Evolutionary conservation across 2,113 vertebrate species (phyloP).

Genomic region (Bos taurus): DNA sequence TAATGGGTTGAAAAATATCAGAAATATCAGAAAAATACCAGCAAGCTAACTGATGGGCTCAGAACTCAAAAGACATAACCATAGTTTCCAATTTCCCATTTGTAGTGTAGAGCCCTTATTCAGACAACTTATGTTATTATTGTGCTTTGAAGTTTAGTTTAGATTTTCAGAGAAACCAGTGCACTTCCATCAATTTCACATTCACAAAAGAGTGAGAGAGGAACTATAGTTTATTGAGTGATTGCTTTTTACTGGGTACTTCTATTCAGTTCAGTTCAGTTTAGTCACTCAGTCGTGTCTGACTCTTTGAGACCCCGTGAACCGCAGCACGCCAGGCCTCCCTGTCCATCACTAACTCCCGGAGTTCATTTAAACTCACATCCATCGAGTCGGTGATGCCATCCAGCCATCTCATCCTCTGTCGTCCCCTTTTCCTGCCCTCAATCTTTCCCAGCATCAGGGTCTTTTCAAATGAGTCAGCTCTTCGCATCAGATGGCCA

Average conservation of each 20-base stretch:
- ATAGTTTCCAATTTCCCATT: neutral
- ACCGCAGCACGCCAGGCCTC: neutral
- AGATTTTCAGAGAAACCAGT: neutral
- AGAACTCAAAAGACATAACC: neutral
- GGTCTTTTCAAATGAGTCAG: too few relatives aligned
- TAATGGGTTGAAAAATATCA: neutral
- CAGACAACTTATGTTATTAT: neutral
- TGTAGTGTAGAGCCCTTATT: neutral
- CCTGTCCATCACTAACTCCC: neutral
- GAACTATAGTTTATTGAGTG: neutral
- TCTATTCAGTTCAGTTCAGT: neutral
- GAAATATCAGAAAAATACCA: neutral
- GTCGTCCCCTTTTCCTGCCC: too few relatives aligned
- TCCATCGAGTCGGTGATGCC: too few relatives aligned
- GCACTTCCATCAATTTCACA: slow-evolving; percentile 15
- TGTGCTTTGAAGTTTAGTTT: neutral
- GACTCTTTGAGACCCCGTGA: neutral
- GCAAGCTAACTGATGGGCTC: neutral
- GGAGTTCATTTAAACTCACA: neutral
- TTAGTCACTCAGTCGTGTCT: neutral
- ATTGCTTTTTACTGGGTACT: neutral
- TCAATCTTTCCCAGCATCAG: too few relatives aligned
- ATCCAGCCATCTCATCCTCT: neutral
- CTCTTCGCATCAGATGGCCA: too few relatives aligned
- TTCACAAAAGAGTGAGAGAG: neutral